Conservation (phyloP, 2,797 vertebrate species). For the Crypturellus tataupa region DNA sequence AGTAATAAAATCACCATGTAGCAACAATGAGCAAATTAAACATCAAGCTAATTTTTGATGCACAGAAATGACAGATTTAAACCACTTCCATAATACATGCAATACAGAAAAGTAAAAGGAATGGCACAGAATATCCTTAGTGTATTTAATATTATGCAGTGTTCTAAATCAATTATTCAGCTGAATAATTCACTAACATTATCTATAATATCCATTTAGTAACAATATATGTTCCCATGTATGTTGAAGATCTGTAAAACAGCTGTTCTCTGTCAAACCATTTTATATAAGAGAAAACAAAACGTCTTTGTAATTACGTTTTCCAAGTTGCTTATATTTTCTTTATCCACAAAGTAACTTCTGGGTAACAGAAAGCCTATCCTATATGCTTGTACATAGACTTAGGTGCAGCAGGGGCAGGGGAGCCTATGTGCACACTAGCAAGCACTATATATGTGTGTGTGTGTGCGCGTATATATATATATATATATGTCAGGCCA, state of each 20-base stretch:
- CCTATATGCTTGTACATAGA: conserved; percentile 22
- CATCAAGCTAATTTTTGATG: conserved; percentile 12
- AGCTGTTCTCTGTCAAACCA: conserved; percentile 59
- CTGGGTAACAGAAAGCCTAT: conserved; percentile 35
- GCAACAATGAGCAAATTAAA: conserved; percentile 6
- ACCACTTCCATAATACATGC: conserved; percentile 41
- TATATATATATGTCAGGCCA: conserved; percentile 2
- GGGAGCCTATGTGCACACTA: background rate
- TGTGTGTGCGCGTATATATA: background rate
- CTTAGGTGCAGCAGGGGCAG: background rate
- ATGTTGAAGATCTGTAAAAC: conserved; percentile 63
- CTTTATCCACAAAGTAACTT: conserved; percentile 50
- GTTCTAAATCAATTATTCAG: conserved; percentile 72
- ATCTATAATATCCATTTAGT: conserved; percentile 71
- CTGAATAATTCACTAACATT: conserved; percentile 78
- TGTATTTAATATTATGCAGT: conserved; percentile 62
- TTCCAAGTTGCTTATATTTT: conserved; percentile 22
- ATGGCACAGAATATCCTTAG: conserved; percentile 43
- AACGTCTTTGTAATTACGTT: conserved; percentile 38
- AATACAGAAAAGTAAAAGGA: conserved; percentile 71
- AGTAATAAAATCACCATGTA: background rate
- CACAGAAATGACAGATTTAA: conserved; percentile 16
- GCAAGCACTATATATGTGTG: no score
- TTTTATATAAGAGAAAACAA: conserved; percentile 54
- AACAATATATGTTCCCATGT: conserved; percentile 57